These are phyloP conservation scores for Stichodactyla helianthus DNA, from an alignment of 64 coral and sea anemone species.

Conservation along the genomic window DNA sequence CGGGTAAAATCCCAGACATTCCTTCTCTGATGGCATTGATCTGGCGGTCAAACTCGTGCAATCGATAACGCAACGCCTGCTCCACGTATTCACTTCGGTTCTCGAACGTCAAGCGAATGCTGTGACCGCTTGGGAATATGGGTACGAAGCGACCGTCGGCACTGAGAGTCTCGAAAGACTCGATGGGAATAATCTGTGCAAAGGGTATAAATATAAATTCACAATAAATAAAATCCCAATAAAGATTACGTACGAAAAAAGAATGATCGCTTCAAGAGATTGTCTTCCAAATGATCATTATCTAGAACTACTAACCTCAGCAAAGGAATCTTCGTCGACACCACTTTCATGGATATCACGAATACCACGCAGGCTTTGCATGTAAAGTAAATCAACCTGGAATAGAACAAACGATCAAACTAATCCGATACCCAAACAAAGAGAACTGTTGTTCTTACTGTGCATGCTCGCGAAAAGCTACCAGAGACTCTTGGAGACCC, in stretches of 20 bases:
- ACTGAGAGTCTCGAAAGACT: constrained; percentile 84
- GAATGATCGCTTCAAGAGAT: no score
- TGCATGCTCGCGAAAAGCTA: no score
- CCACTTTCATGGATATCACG: constrained; percentile 94
- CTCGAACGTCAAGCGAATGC: constrained; percentile 71
- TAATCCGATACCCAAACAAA: not conserved
- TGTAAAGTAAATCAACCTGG: constrained; percentile 79
- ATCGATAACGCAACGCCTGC: constrained; percentile 69
- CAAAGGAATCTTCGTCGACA: constrained; percentile 69
- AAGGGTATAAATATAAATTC: not conserved
- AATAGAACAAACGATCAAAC: not conserved
- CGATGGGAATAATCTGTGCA: constrained; percentile 80
- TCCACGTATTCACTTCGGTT: constrained; percentile 84
- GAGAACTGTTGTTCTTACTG: no score
- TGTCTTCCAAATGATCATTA: no score
- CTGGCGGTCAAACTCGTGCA: constrained; percentile 84
- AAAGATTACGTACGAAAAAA: no score
- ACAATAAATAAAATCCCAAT: not conserved
- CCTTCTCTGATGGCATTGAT: constrained; percentile 70
- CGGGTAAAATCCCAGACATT: constrained; percentile 86
- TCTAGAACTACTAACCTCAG: constrained; percentile 78
- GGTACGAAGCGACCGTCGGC: constrained; percentile 82
- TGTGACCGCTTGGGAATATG: constrained; percentile 77
- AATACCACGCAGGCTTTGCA: constrained; percentile 88
- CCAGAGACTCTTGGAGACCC: no score